Evolutionary conservation across 2,797 vertebrate species (phyloP).

Genomic region (Karalla daura): DNA sequence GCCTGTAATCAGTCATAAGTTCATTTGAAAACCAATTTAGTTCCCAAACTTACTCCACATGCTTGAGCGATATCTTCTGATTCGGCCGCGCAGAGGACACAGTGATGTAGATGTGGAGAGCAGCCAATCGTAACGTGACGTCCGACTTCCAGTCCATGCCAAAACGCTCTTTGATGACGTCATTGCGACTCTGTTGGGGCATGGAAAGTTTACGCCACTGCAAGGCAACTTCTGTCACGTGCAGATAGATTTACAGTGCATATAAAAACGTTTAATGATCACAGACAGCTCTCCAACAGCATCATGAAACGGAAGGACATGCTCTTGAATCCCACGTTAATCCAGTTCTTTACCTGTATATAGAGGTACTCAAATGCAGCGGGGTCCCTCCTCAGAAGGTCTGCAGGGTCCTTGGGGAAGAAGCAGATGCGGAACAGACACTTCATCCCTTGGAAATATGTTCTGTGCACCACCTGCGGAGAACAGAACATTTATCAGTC

Average conservation of each 20-base stretch:
- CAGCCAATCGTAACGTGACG: conserved; percentile 92
- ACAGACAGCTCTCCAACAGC: conserved; percentile 22
- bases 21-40: conserved; percentile 27
- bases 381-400: conserved; percentile 93
- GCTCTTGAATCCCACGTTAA: conserved; percentile 45
- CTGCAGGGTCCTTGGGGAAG: conserved; percentile 98
- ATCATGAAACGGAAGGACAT: conserved; percentile 25
- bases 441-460: conserved; percentile 98
- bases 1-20: conserved; percentile 26
- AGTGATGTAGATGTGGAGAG: conserved; percentile 98
- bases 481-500: conserved; percentile 44
- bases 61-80: conserved; percentile 99
- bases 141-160: conserved; percentile 95
- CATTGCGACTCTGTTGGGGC: conserved; percentile 92
- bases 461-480: conserved; percentile 96
- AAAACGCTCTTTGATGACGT: conserved; percentile 97
- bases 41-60: conserved; percentile 92
- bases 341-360: conserved; percentile 89
- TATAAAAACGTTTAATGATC: conserved; percentile 16
- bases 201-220: conserved; percentile 21
- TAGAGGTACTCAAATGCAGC: conserved; percentile 99
- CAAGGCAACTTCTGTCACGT: neutral
- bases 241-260: conserved; percentile 2
- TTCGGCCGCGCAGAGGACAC: conserved; percentile 94
- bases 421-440: conserved; percentile 98